Percentiles rank a stretch among this genome's conserved stretches.
These are phyloP conservation scores for Nannobrachium achirus DNA, from an alignment of 2,113 vertebrate species.

Conservation along the genomic window DNA sequence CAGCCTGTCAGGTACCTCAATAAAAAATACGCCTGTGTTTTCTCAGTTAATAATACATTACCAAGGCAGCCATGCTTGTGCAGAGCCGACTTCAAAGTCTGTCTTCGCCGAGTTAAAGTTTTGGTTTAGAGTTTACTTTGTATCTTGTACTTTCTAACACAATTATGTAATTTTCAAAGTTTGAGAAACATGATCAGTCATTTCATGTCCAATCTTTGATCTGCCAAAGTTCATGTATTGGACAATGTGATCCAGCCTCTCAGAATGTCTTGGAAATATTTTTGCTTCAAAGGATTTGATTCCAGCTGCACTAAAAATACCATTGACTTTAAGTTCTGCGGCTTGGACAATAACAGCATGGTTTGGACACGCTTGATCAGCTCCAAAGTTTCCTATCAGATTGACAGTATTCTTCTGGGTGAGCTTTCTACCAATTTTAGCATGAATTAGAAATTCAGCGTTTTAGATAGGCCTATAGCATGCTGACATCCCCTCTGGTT, in stretches of 20 bases:
- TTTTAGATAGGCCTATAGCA: constrained; percentile 28
- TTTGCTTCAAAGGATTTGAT: constrained; percentile 57
- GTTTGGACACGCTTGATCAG: constrained; percentile 35
- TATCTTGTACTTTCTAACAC: constrained; percentile 22
- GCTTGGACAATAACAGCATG: constrained; percentile 40
- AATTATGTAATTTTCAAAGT: constrained; percentile 40
- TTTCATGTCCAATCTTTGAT: constrained; percentile 31
- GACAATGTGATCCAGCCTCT: constrained; percentile 42
- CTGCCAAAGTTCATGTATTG: constrained; percentile 33
- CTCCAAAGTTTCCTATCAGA: constrained; percentile 54
- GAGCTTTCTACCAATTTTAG: constrained; percentile 46
- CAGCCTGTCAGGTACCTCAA: constrained; percentile 45
- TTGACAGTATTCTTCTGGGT: constrained; percentile 44
- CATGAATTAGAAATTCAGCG: constrained; percentile 48
- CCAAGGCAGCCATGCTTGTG: not conserved
- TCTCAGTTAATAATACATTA: constrained; percentile 15
- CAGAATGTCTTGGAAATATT: constrained; percentile 52
- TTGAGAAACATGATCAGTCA: constrained; percentile 26
- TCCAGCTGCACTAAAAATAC: constrained; percentile 70
- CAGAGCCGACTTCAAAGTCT: not conserved
- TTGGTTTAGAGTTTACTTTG: not conserved
- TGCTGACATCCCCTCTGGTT: constrained; percentile 38
- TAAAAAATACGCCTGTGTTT: constrained; percentile 50
- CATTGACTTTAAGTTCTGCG: constrained; percentile 47
- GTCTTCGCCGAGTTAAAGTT: constrained; percentile 15